These are phyloP conservation scores for Tragelaphus buxtoni DNA, from an alignment of 2,113 vertebrate species.

Conservation along the genomic window DNA sequence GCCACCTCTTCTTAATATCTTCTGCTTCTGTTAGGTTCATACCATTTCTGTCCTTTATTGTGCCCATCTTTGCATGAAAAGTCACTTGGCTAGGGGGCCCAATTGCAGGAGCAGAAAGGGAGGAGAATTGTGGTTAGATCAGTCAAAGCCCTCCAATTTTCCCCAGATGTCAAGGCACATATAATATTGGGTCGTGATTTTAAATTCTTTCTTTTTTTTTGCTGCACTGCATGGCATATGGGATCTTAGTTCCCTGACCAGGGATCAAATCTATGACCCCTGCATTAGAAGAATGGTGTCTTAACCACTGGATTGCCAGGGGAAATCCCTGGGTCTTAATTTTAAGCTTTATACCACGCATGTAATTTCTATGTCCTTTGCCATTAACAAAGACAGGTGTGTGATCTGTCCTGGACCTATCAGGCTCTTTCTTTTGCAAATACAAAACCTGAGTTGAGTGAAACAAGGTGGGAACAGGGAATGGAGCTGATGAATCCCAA, in stretches of 20 bases:
- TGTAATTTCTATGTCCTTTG: background rate
- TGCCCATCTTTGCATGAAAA: background rate
- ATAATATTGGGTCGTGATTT: background rate
- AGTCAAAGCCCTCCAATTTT: background rate
- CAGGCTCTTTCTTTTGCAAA: background rate
- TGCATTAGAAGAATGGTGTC: background rate
- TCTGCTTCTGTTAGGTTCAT: background rate
- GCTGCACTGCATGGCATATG: background rate
- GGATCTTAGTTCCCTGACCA: background rate
- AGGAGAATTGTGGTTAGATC: background rate
- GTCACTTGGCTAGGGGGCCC: background rate
- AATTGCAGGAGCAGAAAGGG: background rate
- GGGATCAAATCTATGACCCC: background rate
- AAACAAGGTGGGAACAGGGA: background rate
- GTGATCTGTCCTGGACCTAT: background rate
- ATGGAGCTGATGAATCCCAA: background rate
- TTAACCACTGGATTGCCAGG: background rate
- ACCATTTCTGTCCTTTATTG: background rate
- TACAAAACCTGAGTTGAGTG: background rate
- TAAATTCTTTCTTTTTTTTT: background rate
- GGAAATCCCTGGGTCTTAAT: background rate
- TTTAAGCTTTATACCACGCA: background rate
- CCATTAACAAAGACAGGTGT: background rate
- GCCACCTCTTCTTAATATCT: background rate
- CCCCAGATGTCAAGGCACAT: background rate